phyloP scores from a whole-genome alignment of 2,888 invertebrate genomes.

The Sinelater perroti region DNA sequence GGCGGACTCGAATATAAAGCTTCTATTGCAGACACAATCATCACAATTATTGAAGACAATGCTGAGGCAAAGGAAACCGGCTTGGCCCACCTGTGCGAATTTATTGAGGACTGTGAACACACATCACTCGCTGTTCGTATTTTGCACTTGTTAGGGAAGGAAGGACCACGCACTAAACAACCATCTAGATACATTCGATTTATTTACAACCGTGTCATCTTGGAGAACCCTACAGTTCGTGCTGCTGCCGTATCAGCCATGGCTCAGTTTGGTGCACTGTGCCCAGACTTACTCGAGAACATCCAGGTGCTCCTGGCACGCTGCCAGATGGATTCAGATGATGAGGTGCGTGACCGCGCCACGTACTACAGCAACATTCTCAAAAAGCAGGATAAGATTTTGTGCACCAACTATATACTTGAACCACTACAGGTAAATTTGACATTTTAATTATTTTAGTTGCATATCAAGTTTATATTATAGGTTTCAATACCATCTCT shows the following conservation, averaged over 20 bases:
- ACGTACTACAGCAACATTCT: conserved; percentile 94
- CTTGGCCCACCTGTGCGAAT: conserved; percentile 96
- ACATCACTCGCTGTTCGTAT: conserved; percentile 95
- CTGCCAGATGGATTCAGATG: conserved; percentile 96
- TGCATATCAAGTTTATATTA: conserved; percentile 33
- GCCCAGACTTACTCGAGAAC: conserved; percentile 87
- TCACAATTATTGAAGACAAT: conserved; percentile 97
- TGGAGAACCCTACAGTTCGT: conserved; percentile 94
- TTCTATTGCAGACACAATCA: conserved; percentile 97
- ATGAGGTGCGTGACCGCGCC: conserved; percentile 97
- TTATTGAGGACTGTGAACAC: conserved; percentile 99
- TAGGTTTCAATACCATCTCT: conserved; percentile 86
- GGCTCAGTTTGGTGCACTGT: conserved; percentile 97
- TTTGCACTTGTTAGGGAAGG: conserved; percentile 93
- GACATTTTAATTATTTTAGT: not conserved
- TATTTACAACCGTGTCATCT: conserved; percentile 90
- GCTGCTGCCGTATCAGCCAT: conserved; percentile 98
- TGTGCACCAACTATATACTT: conserved; percentile 81
- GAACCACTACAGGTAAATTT: conserved; percentile 69
- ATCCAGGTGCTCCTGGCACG: conserved; percentile 82
- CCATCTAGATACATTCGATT: conserved; percentile 90
- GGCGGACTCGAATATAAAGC: conserved; percentile 98
- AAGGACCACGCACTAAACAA: conserved; percentile 94
- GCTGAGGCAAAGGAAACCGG: conserved; percentile 97
- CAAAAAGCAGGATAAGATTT: conserved; percentile 71